These are phyloP conservation scores for Trissonchulus sp. DNA, from an alignment of 2,888 invertebrate genomes.

Conservation along the genomic window DNA sequence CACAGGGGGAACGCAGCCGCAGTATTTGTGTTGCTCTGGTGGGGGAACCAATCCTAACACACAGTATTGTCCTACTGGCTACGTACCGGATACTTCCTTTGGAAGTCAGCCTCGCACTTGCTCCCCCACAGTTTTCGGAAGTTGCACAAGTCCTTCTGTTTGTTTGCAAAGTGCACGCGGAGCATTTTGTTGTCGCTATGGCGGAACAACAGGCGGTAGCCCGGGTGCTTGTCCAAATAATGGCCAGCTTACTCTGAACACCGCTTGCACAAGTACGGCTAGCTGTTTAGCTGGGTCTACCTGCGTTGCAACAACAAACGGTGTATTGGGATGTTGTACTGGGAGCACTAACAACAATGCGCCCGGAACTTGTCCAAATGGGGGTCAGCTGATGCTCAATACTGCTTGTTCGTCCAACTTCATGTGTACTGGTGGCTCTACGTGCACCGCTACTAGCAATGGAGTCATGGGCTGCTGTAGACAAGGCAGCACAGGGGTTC, in stretches of 20 bases:
- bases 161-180: neutral
- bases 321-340: neutral
- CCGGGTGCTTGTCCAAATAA: neutral
- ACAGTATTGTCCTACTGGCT: neutral
- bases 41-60: neutral
- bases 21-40: conserved; percentile 21
- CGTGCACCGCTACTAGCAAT: neutral
- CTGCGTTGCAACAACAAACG: neutral
- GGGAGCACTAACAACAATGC: neutral
- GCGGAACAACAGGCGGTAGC: neutral
- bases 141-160: neutral
- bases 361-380: neutral
- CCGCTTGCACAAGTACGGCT: neutral
- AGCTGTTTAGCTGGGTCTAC: neutral
- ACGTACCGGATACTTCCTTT: no score
- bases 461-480: neutral
- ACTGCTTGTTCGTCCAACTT: neutral
- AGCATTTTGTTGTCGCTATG: neutral
- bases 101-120: neutral
- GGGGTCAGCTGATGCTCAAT: neutral
- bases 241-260: neutral
- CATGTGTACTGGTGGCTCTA: neutral
- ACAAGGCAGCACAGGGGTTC: neutral
- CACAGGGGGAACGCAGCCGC: neutral
- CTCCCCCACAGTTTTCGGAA: neutral